phyloP scores from a whole-genome alignment of 35 echinoderm and acorn worm genomes.

The Stichopus chloronotus region DNA sequence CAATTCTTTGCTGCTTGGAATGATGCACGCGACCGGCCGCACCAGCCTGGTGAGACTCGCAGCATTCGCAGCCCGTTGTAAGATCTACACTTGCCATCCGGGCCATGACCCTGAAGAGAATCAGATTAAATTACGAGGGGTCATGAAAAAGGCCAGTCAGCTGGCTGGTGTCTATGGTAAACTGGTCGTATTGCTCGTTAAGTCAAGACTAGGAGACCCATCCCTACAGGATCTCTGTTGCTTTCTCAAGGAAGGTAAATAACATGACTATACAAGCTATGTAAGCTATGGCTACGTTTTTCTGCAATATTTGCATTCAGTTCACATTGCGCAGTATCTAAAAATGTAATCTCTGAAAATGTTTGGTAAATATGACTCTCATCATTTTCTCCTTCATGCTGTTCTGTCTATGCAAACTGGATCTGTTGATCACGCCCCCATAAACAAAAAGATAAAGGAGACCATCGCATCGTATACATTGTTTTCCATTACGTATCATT shows the following conservation, averaged over 20 bases:
- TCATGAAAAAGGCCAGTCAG: constrained; percentile 85
- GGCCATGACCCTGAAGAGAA: constrained; percentile 31
- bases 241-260: constrained; percentile 87
- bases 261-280: neutral
- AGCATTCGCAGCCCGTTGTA: constrained; percentile 83
- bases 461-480: neutral
- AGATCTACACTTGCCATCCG: constrained; percentile 68
- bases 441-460: no score
- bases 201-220: constrained; percentile 43
- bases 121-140: constrained; percentile 60
- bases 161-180: constrained; percentile 84
- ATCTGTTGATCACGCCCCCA: no score
- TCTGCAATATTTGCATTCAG: no score
- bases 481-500: neutral
- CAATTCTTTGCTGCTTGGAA: constrained; percentile 86
- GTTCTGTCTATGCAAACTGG: no score
- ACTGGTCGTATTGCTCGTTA: constrained; percentile 77
- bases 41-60: constrained; percentile 75
- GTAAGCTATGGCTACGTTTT: no score
- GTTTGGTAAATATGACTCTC: no score
- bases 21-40: constrained; percentile 72
- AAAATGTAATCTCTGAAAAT: no score
- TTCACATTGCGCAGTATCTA: no score
- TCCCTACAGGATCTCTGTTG: constrained; percentile 76
- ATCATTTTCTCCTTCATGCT: no score